Evolutionary conservation across 2,888 invertebrate species (phyloP).

Genomic region (Sisyra terminalis): DNA sequence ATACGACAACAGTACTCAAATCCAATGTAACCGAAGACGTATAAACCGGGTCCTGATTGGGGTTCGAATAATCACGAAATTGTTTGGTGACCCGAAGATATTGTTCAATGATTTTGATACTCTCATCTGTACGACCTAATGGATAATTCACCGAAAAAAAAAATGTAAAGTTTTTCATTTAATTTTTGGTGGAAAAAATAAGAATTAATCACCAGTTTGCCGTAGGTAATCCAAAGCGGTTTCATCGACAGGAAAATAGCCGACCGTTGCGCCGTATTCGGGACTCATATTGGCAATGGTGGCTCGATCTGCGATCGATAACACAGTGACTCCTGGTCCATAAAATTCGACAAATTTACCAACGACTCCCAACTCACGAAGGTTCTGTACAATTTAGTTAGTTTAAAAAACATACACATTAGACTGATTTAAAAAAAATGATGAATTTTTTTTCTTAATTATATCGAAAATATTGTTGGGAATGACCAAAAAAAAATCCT

Average conservation of each 20-base stretch:
- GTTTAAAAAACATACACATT: too few relatives aligned
- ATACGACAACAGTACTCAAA: slow-evolving; percentile 75
- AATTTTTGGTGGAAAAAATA: too few relatives aligned
- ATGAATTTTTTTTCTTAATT: too few relatives aligned
- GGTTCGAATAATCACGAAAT: slow-evolving; percentile 64
- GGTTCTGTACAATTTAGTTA: slow-evolving; percentile 50
- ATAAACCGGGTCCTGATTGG: slow-evolving; percentile 65
- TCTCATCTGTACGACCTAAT: slow-evolving; percentile 62
- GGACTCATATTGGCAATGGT: slow-evolving; percentile 99
- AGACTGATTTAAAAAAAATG: too few relatives aligned
- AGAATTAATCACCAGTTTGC: slow-evolving; percentile 84
- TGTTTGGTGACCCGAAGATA: slow-evolving; percentile 71
- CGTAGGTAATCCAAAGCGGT: slow-evolving; percentile 65
- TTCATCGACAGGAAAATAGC: slow-evolving; percentile 83
- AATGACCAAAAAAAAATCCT: too few relatives aligned
- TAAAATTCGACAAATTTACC: slow-evolving; percentile 99
- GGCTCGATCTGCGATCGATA: slow-evolving; percentile 92
- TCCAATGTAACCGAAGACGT: slow-evolving; percentile 78
- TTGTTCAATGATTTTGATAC: slow-evolving; percentile 58
- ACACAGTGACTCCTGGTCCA: slow-evolving; percentile 76
- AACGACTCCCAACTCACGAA: slow-evolving; percentile 88
- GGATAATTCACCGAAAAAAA: too few relatives aligned
- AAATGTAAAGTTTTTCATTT: too few relatives aligned
- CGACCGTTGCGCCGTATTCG: slow-evolving; percentile 93
- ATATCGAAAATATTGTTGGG: too few relatives aligned